Percentiles rank a stretch among this genome's conserved stretches.
Evolutionary conservation across 2,888 invertebrate genomes (phyloP).

Genomic region (Nemotelus pantherinus): DNA sequence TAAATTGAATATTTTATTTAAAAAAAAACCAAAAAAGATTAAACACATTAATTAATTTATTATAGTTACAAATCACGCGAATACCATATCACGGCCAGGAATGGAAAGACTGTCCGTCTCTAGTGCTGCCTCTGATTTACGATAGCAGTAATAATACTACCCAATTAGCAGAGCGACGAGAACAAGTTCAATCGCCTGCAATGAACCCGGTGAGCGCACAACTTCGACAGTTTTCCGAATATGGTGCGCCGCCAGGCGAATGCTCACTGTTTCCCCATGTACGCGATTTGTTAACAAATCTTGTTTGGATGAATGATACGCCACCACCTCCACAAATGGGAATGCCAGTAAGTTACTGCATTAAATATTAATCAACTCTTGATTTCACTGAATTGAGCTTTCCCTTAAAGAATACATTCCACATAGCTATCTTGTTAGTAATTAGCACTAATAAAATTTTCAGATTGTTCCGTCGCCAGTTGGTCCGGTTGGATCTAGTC

Average conservation of each 20-base stretch:
- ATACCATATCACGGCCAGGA: constrained; percentile 73
- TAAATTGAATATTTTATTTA: background rate
- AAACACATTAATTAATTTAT: constrained; percentile 44
- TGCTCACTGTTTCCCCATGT: constrained; percentile 93
- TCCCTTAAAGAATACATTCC: background rate
- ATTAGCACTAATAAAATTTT: background rate
- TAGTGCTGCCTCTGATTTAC: constrained; percentile 90
- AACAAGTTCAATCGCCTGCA: constrained; percentile 69
- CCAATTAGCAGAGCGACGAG: constrained; percentile 85
- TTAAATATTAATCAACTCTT: background rate
- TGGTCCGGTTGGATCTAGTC: constrained; percentile 64
- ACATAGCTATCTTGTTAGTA: too few species aligned
- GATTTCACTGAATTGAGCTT: background rate
- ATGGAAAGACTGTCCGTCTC: constrained; percentile 73
- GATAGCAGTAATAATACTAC: constrained; percentile 88
- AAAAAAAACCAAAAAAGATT: background rate
- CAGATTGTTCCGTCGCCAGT: constrained; percentile 66
- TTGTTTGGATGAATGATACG: constrained; percentile 82
- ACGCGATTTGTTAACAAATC: constrained; percentile 84
- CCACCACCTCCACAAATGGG: constrained; percentile 66
- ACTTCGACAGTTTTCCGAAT: constrained; percentile 79
- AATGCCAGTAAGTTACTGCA: constrained; percentile 31
- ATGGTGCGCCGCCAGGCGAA: constrained; percentile 79
- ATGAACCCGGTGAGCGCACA: constrained; percentile 73
- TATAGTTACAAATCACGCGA: constrained; percentile 79